A percentile compares a stretch with the other conserved stretches of the same genome.
Evolutionary conservation across 2,113 vertebrate genomes (phyloP).

Genomic region (Formicarius rufipectus): DNA sequence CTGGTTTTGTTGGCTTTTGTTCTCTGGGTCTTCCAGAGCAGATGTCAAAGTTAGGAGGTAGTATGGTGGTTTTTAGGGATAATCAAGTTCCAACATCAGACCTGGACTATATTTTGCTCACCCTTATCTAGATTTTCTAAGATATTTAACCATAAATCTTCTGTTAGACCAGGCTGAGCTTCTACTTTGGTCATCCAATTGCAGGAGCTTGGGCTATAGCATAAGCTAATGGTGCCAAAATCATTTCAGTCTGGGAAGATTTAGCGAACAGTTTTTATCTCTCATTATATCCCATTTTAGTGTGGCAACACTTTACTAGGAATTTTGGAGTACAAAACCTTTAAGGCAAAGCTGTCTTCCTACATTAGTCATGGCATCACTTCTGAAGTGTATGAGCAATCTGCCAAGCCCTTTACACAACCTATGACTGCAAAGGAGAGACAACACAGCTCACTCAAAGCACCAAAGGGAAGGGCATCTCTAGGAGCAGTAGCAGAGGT

Average conservation of each 20-base stretch:
- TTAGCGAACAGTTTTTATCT: background rate
- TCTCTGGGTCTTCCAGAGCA: background rate
- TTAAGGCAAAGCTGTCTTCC: background rate
- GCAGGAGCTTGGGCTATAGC: background rate
- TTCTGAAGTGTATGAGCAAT: background rate
- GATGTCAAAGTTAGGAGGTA: rapidly evolving
- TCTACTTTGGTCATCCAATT: background rate
- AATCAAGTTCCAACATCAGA: background rate
- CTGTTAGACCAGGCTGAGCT: background rate
- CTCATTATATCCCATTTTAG: background rate
- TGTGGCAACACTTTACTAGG: background rate
- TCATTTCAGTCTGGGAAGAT: background rate
- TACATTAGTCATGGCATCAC: background rate
- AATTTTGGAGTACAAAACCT: background rate
- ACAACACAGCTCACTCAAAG: rapidly evolving
- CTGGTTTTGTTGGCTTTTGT: background rate
- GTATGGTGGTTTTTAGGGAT: background rate
- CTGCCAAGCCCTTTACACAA: background rate
- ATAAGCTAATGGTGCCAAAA: background rate
- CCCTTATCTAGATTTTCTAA: background rate
- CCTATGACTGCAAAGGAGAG: background rate
- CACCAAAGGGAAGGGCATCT: background rate
- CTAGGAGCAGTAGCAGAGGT: background rate
- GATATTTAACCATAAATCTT: background rate
- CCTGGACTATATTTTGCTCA: background rate